A percentile compares a stretch with the other conserved stretches of the same genome.
Evolutionary conservation across 2,113 vertebrate species (phyloP).

Genomic region (Saguinus midas): DNA sequence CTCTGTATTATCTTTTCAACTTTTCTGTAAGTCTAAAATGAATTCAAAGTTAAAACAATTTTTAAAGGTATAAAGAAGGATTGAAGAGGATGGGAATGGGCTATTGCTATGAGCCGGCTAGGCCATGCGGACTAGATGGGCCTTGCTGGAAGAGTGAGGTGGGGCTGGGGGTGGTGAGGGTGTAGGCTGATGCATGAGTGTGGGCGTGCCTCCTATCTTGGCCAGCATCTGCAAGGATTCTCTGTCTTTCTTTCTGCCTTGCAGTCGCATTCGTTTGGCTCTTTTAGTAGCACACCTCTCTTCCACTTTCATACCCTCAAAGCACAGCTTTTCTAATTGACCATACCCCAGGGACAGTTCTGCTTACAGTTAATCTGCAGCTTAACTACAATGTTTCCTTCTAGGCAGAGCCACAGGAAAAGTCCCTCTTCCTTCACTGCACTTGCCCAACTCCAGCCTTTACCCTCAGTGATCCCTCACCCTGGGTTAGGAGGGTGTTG

Average conservation of each 20-base stretch:
- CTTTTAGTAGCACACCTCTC: too few species aligned
- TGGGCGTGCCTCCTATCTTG: background rate
- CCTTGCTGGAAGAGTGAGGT: background rate
- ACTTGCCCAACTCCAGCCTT: background rate
- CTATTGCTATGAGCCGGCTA: background rate
- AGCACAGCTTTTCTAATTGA: background rate
- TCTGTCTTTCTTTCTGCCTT: accelerated
- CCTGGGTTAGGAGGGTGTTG: background rate
- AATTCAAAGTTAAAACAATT: background rate
- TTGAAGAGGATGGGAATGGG: background rate
- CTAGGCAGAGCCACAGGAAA: background rate
- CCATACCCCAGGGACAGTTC: background rate
- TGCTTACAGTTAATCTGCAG: background rate
- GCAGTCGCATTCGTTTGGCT: background rate
- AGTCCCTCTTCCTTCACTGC: background rate
- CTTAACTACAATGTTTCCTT: background rate
- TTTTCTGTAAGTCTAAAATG: background rate
- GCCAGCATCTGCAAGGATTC: too few species aligned
- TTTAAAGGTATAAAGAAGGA: background rate
- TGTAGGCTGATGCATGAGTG: accelerated
- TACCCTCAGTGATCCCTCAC: accelerated
- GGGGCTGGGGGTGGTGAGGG: accelerated
- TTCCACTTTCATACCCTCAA: background rate
- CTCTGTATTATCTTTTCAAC: background rate
- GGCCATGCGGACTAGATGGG: background rate